Percentiles rank a stretch among this genome's conserved stretches.
phyloP scores from a whole-genome alignment of 2,797 vertebrate genomes.

The Bucorvus abyssinicus region DNA sequence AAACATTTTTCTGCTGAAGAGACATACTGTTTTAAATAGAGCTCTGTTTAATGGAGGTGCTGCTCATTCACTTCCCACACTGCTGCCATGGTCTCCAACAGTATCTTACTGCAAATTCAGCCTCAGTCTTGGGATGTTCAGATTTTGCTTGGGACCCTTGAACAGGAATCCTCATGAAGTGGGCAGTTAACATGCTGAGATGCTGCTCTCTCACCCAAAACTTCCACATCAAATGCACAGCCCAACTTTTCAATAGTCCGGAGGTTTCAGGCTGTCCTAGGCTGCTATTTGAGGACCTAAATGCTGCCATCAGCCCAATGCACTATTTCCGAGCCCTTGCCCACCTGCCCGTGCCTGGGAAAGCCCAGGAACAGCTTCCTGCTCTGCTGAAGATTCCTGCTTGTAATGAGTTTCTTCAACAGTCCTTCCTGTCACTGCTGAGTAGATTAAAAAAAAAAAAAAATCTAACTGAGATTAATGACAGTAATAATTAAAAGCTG shows the following conservation, averaged over 20 bases:
- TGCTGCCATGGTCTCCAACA: not conserved
- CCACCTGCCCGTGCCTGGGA: not conserved
- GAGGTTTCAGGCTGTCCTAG: not conserved
- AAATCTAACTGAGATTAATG: slow-evolving; percentile 1
- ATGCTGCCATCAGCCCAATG: fast-evolving
- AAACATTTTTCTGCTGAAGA: not conserved
- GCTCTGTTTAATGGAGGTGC: not conserved
- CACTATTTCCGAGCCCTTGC: not conserved
- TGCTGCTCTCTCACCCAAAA: not conserved
- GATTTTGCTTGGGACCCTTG: not conserved
- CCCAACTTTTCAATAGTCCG: not conserved
- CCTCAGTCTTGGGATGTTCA: not conserved
- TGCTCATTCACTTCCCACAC: not conserved
- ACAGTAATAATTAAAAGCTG: slow-evolving; percentile 14
- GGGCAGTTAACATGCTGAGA: fast-evolving
- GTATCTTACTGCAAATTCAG: not conserved
- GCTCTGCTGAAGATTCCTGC: not conserved
- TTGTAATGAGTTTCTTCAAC: not conserved
- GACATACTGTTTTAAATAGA: not conserved
- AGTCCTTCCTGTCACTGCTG: not conserved
- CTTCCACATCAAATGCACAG: not conserved
- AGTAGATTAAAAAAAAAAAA: not conserved
- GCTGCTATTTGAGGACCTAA: not conserved
- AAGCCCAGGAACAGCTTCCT: not conserved
- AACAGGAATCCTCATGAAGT: not conserved